Conservation (phyloP, 2,797 vertebrate genomes). For the Tenualosa ilisha region DNA sequence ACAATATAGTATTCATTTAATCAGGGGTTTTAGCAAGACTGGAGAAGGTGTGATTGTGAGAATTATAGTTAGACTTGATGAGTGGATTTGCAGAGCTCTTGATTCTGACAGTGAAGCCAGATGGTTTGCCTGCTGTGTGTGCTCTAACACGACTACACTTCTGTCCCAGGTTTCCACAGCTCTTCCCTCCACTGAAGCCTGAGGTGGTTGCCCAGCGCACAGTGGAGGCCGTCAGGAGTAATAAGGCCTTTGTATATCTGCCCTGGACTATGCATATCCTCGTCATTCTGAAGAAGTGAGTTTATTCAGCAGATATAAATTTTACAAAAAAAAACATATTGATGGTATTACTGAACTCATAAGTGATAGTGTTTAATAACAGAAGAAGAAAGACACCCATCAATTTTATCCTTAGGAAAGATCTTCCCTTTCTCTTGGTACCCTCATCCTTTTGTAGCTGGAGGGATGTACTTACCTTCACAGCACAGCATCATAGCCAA, state of each 20-base stretch:
- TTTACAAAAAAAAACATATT: not conserved
- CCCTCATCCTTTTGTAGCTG: not conserved
- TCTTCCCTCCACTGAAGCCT: slow-evolving; percentile 94
- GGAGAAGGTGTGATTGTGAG: not conserved
- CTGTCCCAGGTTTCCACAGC: slow-evolving; percentile 85
- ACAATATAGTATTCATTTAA: not conserved
- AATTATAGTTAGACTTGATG: not conserved
- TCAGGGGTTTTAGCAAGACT: not conserved
- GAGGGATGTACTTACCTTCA: not conserved
- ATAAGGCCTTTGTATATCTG: slow-evolving; percentile 89
- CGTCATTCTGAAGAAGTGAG: slow-evolving; percentile 91
- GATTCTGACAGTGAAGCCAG: not conserved
- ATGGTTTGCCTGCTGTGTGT: not conserved
- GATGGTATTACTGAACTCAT: not conserved
- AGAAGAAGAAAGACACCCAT: too few species aligned
- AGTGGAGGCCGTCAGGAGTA: slow-evolving; percentile 89
- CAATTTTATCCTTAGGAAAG: too few species aligned
- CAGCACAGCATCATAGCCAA: not conserved
- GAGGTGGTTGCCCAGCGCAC: slow-evolving; percentile 92
- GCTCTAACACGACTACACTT: not conserved
- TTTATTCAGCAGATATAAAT: not conserved
- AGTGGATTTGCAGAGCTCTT: not conserved
- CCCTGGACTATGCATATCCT: slow-evolving; percentile 97
- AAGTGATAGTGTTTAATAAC: too few species aligned
- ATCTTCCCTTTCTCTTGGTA: too few species aligned